These are phyloP conservation scores for Monochamus saltuarius DNA, from an alignment of 1,140 invertebrate genomes.

Conservation along the genomic window DNA sequence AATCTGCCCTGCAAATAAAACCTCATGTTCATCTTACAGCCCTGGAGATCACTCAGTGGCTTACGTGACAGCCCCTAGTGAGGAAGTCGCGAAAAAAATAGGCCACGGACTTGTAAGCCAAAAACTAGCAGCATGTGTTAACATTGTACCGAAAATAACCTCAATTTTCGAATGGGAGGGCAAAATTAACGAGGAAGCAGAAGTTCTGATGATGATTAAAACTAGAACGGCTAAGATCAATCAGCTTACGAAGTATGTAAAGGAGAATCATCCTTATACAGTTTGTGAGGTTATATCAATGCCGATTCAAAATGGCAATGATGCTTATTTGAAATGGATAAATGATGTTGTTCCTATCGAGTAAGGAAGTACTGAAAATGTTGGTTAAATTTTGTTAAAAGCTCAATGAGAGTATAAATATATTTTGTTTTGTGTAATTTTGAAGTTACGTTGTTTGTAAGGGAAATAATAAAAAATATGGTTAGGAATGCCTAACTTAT, in stretches of 20 bases:
- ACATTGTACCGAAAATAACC: conserved; percentile 83
- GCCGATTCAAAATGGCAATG: conserved; percentile 74
- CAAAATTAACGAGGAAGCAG: conserved; percentile 78
- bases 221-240: conserved; percentile 72
- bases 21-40: conserved; percentile 31
- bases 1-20: conserved; percentile 41
- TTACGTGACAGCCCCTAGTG: conserved; percentile 81
- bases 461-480: too few species aligned
- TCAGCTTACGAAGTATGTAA: conserved; percentile 73
- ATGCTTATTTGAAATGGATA: conserved; percentile 76
- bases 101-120: conserved; percentile 75
- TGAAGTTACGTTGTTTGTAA: too few species aligned
- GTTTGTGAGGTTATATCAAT: conserved; percentile 85
- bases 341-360: conserved; percentile 56
- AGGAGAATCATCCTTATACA: conserved; percentile 81
- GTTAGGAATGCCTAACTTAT: too few species aligned
- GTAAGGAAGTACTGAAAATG: conserved; percentile 3
- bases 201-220: conserved; percentile 76
- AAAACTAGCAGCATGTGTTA: conserved; percentile 90
- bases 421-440: too few species aligned
- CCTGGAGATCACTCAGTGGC: conserved; percentile 70
- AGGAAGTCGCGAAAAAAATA: conserved; percentile 76
- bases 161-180: conserved; percentile 91
- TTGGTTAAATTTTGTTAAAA: neutral
- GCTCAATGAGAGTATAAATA: too few species aligned